Percentiles rank a stretch among this genome's conserved stretches.
These are phyloP conservation scores for Microcebus ravelobensis DNA, from an alignment of 2,113 vertebrate genomes.

Conservation along the genomic window DNA sequence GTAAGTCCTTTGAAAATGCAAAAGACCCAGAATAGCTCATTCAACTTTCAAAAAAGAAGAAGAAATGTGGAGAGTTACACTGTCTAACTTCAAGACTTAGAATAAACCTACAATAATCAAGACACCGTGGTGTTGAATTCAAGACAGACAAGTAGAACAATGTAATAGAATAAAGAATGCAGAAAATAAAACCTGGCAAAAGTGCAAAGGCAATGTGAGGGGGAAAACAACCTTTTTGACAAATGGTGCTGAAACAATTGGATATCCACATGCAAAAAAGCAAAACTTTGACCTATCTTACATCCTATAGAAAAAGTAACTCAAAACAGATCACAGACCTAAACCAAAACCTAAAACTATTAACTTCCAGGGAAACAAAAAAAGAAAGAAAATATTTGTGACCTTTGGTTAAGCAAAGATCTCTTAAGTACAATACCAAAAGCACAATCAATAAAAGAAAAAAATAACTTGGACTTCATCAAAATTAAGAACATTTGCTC, in stretches of 20 bases:
- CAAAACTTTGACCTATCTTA: too few relatives aligned
- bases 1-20: background rate
- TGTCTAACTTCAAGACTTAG: background rate
- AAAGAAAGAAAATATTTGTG: background rate
- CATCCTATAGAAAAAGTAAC: background rate
- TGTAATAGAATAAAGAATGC: background rate
- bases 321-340: background rate
- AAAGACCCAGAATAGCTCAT: background rate
- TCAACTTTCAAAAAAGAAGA: background rate
- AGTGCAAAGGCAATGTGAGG: background rate
- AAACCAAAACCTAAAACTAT: background rate
- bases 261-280: too few relatives aligned
- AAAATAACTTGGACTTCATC: background rate
- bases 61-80: background rate
- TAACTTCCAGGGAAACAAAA: background rate
- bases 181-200: background rate
- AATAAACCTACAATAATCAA: too few relatives aligned
- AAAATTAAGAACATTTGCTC: background rate
- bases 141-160: background rate
- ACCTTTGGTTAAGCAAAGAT: background rate
- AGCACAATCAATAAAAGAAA: background rate
- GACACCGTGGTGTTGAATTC: background rate
- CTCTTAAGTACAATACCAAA: background rate
- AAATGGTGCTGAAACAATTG: too few relatives aligned
- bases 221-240: background rate